Percentiles rank a stretch among this genome's conserved stretches.
phyloP scores from a whole-genome alignment of 2,113 vertebrate species.

The Nanger granti region DNA sequence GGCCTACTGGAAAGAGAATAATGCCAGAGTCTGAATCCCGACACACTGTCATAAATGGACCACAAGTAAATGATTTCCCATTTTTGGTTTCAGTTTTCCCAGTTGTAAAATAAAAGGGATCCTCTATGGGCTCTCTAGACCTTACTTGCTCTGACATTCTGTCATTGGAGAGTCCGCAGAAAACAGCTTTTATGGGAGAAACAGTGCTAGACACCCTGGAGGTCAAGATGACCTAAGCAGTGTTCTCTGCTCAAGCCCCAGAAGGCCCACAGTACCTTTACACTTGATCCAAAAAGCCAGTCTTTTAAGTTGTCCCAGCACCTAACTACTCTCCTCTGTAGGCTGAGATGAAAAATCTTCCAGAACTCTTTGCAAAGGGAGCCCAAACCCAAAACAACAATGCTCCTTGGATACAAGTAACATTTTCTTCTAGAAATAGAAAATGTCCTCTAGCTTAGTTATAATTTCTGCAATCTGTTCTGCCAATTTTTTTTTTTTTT shows the following conservation, averaged over 20 bases:
- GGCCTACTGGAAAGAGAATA: neutral
- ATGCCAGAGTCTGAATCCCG: neutral
- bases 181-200: conserved; percentile 40
- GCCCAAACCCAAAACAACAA: conserved; percentile 51
- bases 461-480: conserved; percentile 69
- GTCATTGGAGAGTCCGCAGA: neutral
- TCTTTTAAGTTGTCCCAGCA: neutral
- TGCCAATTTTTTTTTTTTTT: conserved; percentile 48
- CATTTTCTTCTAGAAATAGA: conserved; percentile 69
- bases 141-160: neutral
- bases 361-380: conserved; percentile 48
- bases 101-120: conserved; percentile 14
- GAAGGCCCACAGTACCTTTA: neutral
- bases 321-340: conserved; percentile 12
- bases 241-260: neutral
- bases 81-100: neutral
- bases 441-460: conserved; percentile 67
- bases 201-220: neutral
- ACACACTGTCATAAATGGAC: neutral
- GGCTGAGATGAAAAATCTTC: conserved; percentile 22
- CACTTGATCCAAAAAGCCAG: conserved; percentile 5
- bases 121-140: neutral
- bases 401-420: conserved; percentile 69
- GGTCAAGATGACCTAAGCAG: conserved; percentile 36
- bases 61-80: neutral